Percentiles rank a stretch among this genome's conserved stretches.
These are phyloP conservation scores for Etia nguti DNA, from an alignment of 2,113 vertebrate genomes.

Conservation along the genomic window DNA sequence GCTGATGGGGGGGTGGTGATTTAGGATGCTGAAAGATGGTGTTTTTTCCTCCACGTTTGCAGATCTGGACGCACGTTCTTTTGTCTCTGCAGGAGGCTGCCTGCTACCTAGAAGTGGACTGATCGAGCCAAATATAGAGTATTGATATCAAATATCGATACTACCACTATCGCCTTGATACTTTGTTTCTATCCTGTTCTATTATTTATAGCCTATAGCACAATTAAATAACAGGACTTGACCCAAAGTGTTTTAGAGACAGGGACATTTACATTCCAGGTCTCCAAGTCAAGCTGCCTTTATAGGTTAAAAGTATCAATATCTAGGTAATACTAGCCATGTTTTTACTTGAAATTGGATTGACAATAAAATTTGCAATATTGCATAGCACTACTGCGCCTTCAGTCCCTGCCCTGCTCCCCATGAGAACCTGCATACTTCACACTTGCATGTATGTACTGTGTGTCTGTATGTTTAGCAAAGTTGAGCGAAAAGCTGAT, in stretches of 20 bases:
- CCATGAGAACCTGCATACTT: background rate
- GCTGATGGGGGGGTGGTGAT: background rate
- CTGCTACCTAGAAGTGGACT: background rate
- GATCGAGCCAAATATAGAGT: background rate
- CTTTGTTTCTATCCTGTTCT: background rate
- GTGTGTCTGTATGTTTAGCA: background rate
- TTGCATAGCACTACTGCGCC: background rate
- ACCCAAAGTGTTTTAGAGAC: background rate
- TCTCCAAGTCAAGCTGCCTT: background rate
- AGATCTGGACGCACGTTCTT: slow-evolving; percentile 20
- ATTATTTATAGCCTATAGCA: background rate
- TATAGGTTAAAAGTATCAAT: background rate
- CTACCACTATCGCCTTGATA: background rate
- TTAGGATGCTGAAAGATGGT: slow-evolving; percentile 17
- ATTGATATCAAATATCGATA: background rate
- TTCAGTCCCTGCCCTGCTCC: background rate
- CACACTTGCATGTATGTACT: background rate
- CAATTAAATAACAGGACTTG: background rate
- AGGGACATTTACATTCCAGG: too few species aligned
- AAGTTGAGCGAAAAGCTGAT: background rate
- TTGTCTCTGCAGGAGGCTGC: slow-evolving; percentile 6
- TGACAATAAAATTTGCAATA: background rate
- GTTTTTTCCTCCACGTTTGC: slow-evolving; percentile 4
- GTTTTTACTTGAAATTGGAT: background rate
- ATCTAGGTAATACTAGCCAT: background rate